Conservation (phyloP, 2,888 invertebrate genomes). For the Eucera pruinosa region DNA sequence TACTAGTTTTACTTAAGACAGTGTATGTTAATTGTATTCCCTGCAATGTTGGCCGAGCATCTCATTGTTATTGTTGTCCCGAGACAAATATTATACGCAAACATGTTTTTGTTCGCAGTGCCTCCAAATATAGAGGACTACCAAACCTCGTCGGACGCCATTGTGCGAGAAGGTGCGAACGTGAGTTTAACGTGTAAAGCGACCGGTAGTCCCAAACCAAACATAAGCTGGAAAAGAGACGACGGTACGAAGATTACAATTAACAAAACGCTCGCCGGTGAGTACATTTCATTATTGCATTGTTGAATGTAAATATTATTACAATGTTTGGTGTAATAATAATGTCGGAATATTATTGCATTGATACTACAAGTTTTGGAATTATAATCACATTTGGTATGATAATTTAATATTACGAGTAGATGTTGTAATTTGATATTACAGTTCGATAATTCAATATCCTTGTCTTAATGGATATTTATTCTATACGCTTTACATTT, state of each 20-base stretch:
- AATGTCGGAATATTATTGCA: neutral
- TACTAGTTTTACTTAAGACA: no score
- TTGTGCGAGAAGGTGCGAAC: conserved; percentile 95
- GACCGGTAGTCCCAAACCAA: conserved; percentile 94
- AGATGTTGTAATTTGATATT: neutral
- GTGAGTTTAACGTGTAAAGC: conserved; percentile 95
- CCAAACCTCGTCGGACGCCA: conserved; percentile 95
- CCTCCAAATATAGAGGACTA: conserved; percentile 97
- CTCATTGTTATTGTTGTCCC: neutral
- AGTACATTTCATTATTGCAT: conserved; percentile 67
- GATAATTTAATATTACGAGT: neutral
- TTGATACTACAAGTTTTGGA: neutral
- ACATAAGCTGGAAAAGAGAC: conserved; percentile 96
- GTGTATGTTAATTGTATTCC: conserved; percentile 1
- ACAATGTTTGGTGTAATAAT: neutral
- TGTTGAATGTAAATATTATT: neutral
- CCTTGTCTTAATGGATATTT: no score
- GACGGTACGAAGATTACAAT: conserved; percentile 94
- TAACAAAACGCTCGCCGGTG: conserved; percentile 93
- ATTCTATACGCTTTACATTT: no score
- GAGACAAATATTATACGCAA: neutral
- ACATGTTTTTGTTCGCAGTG: conserved; percentile 86
- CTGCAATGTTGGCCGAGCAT: neutral
- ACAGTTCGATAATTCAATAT: neutral
- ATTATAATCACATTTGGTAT: no score